A percentile compares a stretch with the other conserved stretches of the same genome.
These are phyloP conservation scores for Phenganax marumi DNA, from an alignment of 92 coral and sea anemone genomes.

Conservation along the genomic window DNA sequence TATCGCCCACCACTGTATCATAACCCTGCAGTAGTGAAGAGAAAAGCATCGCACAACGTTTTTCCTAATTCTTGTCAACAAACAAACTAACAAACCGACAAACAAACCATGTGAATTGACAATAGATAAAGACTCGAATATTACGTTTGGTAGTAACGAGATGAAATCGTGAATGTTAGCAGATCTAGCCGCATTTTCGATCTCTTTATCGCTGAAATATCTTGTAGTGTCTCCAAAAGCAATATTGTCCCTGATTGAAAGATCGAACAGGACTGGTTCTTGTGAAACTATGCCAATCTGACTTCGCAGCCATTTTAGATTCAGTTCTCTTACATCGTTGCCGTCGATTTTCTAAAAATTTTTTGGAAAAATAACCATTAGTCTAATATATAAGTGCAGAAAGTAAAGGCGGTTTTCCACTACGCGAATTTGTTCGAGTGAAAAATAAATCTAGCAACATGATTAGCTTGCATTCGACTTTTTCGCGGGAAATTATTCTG, in stretches of 20 bases:
- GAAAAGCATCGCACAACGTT: neutral
- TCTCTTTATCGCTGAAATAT: constrained; percentile 13
- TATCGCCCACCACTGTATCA: constrained; percentile 33
- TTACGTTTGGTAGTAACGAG: constrained; percentile 27
- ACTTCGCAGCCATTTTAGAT: constrained; percentile 36
- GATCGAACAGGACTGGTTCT: constrained; percentile 39
- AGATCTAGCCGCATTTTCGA: constrained; percentile 31
- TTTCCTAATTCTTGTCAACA: neutral
- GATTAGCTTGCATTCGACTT: no score
- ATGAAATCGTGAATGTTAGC: constrained; percentile 39
- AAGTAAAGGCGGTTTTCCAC: no score
- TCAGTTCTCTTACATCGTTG: constrained; percentile 18
- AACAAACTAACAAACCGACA: neutral
- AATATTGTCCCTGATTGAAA: constrained; percentile 28
- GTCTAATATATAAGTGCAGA: neutral
- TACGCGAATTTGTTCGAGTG: no score
- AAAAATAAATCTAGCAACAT: no score
- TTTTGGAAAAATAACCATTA: neutral
- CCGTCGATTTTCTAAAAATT: constrained; percentile 32
- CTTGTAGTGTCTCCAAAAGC: constrained; percentile 34
- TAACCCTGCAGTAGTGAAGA: neutral
- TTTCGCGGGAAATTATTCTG: no score
- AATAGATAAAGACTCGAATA: no score
- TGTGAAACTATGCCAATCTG: constrained; percentile 45
- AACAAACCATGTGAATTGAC: no score